Percentiles rank a stretch among this genome's conserved stretches.
Evolutionary conservation across 2,113 vertebrate genomes (phyloP).

Genomic region (Struthio camelus): DNA sequence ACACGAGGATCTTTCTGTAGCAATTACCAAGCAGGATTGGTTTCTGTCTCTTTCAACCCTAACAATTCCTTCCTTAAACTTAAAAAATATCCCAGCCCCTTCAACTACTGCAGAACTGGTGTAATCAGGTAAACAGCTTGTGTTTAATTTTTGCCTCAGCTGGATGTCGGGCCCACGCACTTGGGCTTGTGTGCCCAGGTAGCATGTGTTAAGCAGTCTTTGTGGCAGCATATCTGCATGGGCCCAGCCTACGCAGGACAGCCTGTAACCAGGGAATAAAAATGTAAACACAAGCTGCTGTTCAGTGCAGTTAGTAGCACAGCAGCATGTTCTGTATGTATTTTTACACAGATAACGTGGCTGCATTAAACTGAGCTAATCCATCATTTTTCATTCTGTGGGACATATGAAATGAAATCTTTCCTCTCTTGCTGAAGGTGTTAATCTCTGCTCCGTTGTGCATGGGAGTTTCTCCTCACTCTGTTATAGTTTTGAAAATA

Average conservation of each 20-base stretch:
- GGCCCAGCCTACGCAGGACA: conserved; percentile 48
- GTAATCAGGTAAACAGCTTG: conserved; percentile 60
- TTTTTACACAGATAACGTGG: conserved; percentile 38
- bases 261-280: conserved; percentile 28
- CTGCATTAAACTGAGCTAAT: not conserved
- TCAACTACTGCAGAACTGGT: conserved; percentile 7
- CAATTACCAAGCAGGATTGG: not conserved
- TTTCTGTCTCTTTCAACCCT: conserved; percentile 1
- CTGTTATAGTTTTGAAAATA: not conserved
- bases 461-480: not conserved
- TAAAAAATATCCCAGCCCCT: not conserved
- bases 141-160: conserved; percentile 49
- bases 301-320: conserved; percentile 22
- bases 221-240: not conserved
- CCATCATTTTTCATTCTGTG: not conserved
- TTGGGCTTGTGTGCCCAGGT: not conserved
- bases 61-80: conserved; percentile 25
- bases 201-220: not conserved
- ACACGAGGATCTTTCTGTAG: not conserved
- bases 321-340: conserved; percentile 28
- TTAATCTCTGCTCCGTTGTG: not conserved
- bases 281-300: conserved; percentile 62
- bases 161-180: conserved; percentile 47
- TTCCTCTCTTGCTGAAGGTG: conserved; percentile 19
- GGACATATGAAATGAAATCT: not conserved